Evolutionary conservation across 1,140 invertebrate species (phyloP), one percentile per base, ranked within the genome.

Genomic region (Ephestia elutella): DNA sequence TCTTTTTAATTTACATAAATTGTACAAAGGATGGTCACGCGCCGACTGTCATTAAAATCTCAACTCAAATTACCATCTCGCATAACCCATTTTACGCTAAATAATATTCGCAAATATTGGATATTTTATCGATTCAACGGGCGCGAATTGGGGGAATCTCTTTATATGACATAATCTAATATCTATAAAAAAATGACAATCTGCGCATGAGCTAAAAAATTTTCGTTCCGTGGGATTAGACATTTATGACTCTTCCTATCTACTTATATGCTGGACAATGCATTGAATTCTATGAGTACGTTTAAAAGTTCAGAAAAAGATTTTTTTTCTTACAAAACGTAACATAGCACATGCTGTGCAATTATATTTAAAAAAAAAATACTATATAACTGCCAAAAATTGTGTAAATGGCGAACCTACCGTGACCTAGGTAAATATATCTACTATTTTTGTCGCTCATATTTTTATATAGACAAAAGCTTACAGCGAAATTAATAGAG

Each of bases 1-100:
- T 17, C 51, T 55, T 44, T n/a, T 44, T 44, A 44, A 17, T 44
- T 44, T 44, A 44, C 13, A 44, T 17, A 44, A 44, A 44, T 44
- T 44, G 38, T 44, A 15, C n/a, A 44, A 15, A 17, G 38, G 15
- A 44, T 11, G 30, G 9, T 15, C 38, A 44, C 13, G 38, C 38
- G 38, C n/a, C 13, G 38, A 44, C 4, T 44, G 38, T 44, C n/a
- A 15, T 15, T 15, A 8, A 15, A 44, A 15, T 44, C n/a, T 15
- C 38, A 44, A 44, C 5, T 15, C 38, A 44, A 44, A 32, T 5
- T 32, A 32, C 30, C 9, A 1, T 15, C 7, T 44, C n/a, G n/a
- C 13, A 44, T 17, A 38, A 44, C 13, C 13, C 5, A 15, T 15
- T 44, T n/a, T 15, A 44, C 15, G 15, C 1, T 44, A 15, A 44